phyloP scores from a whole-genome alignment of 2,113 vertebrate species.

The Anser cygnoides region DNA sequence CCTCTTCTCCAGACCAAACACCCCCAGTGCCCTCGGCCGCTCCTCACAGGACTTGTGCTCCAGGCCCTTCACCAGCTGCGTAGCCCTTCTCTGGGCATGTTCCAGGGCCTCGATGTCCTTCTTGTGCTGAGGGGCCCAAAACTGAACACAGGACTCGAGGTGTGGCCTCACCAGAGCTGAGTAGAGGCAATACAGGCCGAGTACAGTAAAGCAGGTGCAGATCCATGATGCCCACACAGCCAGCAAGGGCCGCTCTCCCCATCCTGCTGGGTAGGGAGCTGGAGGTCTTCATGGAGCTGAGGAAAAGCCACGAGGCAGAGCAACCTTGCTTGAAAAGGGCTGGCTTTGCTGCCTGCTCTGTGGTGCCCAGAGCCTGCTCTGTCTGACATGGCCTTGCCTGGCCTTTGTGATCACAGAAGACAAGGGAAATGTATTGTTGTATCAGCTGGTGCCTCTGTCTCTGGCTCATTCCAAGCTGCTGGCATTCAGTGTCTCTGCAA shows the following conservation, averaged over 20 bases:
- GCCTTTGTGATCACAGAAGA: neutral
- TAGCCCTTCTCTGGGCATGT: too few species aligned
- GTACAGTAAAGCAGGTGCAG: rapidly evolving
- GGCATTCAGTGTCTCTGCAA: neutral
- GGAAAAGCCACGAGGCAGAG: neutral
- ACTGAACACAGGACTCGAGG: too few species aligned
- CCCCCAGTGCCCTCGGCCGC: too few species aligned
- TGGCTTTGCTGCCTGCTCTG: neutral
- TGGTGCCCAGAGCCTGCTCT: neutral
- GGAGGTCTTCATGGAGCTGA: neutral
- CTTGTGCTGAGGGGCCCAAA: too few species aligned
- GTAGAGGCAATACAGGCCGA: too few species aligned
- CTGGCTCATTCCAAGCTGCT: neutral
- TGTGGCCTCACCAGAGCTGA: too few species aligned
- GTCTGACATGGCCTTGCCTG: neutral
- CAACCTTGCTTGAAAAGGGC: neutral
- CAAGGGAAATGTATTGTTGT: rapidly evolving
- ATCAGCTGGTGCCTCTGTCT: neutral
- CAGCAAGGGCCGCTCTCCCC: neutral
- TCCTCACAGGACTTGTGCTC: too few species aligned
- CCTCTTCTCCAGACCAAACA: too few species aligned
- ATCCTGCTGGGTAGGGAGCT: neutral
- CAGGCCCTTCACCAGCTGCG: too few species aligned
- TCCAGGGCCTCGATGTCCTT: too few species aligned
- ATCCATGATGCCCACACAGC: neutral